Conservation (phyloP, 2,888 invertebrate species). For the Spodoptera picta region DNA sequence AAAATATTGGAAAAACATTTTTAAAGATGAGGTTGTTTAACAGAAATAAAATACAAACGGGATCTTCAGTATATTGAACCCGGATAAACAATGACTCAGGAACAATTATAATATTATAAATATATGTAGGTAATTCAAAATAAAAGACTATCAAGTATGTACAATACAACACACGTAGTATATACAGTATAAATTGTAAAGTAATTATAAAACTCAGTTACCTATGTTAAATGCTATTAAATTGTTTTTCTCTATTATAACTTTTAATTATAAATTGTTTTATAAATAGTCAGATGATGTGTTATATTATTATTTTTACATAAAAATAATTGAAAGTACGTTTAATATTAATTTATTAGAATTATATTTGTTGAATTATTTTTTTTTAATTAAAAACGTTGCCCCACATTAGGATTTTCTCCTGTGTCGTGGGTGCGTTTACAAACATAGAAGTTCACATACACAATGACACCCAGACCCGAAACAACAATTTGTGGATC, state of each 20-base stretch:
- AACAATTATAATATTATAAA: conserved; percentile 30
- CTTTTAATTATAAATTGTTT: conserved; percentile 22
- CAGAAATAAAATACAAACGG: conserved; percentile 8
- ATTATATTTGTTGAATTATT: too few relatives aligned
- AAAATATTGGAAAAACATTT: not conserved
- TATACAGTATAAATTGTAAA: not conserved
- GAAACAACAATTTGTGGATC: too few relatives aligned
- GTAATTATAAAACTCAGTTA: conserved; percentile 34
- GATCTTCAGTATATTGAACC: conserved; percentile 23
- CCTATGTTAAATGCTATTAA: conserved; percentile 22
- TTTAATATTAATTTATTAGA: too few relatives aligned
- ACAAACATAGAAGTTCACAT: too few relatives aligned
- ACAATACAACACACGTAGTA: conserved; percentile 10
- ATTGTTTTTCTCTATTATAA: conserved; percentile 29
- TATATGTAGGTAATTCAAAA: conserved; percentile 38
- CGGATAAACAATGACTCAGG: conserved; percentile 21
- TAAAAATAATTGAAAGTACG: too few relatives aligned
- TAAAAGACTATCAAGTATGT: conserved; percentile 13
- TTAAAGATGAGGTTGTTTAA: not conserved
- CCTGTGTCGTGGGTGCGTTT: too few relatives aligned
- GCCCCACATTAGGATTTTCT: too few relatives aligned
- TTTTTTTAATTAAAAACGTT: too few relatives aligned
- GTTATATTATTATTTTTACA: conserved; percentile 16
- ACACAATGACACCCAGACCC: too few relatives aligned
- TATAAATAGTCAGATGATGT: conserved; percentile 5